Conservation (phyloP, 1,140 invertebrate genomes). For the Hypothenemus hampei region DNA sequence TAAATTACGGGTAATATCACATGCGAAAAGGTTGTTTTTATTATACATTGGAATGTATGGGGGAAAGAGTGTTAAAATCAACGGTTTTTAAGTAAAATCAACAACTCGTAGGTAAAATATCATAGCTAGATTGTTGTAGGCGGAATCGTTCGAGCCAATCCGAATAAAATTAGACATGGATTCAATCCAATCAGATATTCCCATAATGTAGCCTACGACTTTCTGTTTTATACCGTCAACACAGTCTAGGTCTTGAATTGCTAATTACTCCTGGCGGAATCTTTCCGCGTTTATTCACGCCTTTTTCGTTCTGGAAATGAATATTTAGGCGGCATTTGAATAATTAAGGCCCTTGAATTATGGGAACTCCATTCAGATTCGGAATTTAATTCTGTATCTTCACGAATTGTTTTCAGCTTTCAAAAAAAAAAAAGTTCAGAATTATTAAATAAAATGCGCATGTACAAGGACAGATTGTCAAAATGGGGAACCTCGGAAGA, state of each 20-base stretch:
- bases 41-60: too few relatives aligned
- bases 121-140: slow-evolving; percentile 11
- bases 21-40: too few relatives aligned
- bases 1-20: too few relatives aligned
- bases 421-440: neutral
- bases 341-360: slow-evolving; percentile 4
- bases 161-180: slow-evolving; percentile 18
- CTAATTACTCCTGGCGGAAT: slow-evolving; percentile 16
- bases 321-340: slow-evolving; percentile 8
- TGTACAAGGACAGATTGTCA: too few relatives aligned
- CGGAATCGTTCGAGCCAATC: slow-evolving; percentile 19
- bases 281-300: slow-evolving; percentile 9
- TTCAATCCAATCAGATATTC: slow-evolving; percentile 24
- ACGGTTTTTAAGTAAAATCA: too few relatives aligned
- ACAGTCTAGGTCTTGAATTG: slow-evolving; percentile 20
- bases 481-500: too few relatives aligned
- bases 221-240: slow-evolving; percentile 12
- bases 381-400: neutral
- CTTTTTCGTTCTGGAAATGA: slow-evolving; percentile 7
- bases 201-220: slow-evolving; percentile 17
- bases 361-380: neutral
- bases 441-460: too few relatives aligned
- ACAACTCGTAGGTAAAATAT: neutral
- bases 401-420: neutral
- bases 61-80: too few relatives aligned